Evolutionary conservation across 2,797 vertebrate genomes (phyloP), one percentile per base, ranked within the genome.

Genomic region (Enteromius afrohamiltoni): DNA sequence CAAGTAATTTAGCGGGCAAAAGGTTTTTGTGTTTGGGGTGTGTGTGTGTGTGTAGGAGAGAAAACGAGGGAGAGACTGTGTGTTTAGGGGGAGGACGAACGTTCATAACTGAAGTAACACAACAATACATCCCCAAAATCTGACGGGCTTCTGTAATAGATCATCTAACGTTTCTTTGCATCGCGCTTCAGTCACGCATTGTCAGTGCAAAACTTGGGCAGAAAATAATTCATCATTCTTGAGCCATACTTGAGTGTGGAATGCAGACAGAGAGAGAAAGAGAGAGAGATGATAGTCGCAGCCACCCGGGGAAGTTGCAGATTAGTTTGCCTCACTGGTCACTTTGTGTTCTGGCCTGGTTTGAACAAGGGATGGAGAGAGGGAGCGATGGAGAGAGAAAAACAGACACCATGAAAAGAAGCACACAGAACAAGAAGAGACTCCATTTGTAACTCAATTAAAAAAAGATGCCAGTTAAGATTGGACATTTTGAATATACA

Each of bases 251-350:
- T 83, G 67, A 79, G 70, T 71, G 77, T 81, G 89, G 85, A 85
- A 92, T 84, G 87, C 79, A 82, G 91, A 92, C 89, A 92, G 90
- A 91, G 92, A 92, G 93, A 91, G 71, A 79, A 82, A 73, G 69
- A 81, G 67, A 82, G 85, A 81, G 77, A 83, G 90, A 91, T 83
- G 74, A 83, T 78, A 62, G 82, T 78, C n/a, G 29, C 75, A 83
- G 67, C 75, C 93, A 94, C 92, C 94, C 93, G 93, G 95, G 93
- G 92, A 92, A 92, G 93, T 92, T 93, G 92, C 94, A 92, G 93
- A 95, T 95, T 95, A 95, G 87, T 93, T 92, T 93, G 94, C 94
- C 94, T 94, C 94, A 94, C 92, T 95, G 94, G 93, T 92, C 91
- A 92, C 93, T 95, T 95, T 95, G 94, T 95, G 90, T 92, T 90